These are phyloP conservation scores for Lagopus muta DNA, from an alignment of 2,113 vertebrate genomes.

Conservation along the genomic window DNA sequence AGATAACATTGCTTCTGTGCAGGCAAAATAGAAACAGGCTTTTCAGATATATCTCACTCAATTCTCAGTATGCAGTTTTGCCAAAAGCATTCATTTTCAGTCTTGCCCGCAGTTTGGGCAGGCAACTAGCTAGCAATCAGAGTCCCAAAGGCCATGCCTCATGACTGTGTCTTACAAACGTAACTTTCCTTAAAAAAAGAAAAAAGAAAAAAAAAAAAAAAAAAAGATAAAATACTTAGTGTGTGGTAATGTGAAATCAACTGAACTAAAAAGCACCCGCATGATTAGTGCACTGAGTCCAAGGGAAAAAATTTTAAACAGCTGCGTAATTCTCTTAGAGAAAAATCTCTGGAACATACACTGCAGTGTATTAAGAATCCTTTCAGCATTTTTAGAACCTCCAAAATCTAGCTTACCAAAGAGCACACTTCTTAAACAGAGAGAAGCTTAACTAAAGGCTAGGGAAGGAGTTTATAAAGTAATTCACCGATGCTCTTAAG, in stretches of 20 bases:
- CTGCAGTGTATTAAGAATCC: not conserved
- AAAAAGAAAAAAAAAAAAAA: not conserved
- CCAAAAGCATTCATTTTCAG: not conserved
- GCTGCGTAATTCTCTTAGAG: not conserved
- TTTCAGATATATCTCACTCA: not conserved
- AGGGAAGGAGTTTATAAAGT: not conserved
- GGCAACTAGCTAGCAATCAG: not conserved
- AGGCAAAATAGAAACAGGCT: not conserved
- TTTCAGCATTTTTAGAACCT: not conserved
- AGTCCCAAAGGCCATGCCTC: not conserved
- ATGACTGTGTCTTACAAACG: not conserved
- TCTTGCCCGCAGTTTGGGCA: not conserved
- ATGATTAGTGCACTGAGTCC: not conserved
- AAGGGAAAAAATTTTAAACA: not conserved
- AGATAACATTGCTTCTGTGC: not conserved
- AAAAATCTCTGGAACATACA: not conserved
- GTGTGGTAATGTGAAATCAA: not conserved
- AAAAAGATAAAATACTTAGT: not conserved
- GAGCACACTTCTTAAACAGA: not conserved
- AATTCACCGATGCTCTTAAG: not conserved
- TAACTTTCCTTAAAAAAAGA: not conserved
- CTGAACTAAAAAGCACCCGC: not conserved
- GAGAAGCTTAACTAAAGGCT: not conserved
- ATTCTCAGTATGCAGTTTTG: not conserved
- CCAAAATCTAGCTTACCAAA: not conserved